These are phyloP conservation scores for Micronycteris hirsuta DNA, from an alignment of 2,113 vertebrate species.

Conservation along the genomic window DNA sequence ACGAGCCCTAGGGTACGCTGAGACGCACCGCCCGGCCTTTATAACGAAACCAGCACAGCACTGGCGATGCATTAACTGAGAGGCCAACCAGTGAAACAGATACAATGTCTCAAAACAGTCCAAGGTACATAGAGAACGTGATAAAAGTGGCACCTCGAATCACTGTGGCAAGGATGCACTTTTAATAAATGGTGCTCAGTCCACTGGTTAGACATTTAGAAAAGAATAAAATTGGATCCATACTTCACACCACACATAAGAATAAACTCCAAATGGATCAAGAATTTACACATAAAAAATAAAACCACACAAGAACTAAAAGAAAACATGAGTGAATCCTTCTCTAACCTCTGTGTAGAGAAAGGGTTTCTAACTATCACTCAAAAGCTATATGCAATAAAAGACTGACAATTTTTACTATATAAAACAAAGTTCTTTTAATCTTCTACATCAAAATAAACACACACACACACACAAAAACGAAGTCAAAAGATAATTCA, in stretches of 20 bases:
- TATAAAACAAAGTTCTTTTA: background rate
- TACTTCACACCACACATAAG: background rate
- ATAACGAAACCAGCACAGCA: background rate
- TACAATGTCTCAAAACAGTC: background rate
- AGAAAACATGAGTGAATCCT: background rate
- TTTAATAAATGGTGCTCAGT: background rate
- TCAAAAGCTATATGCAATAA: background rate
- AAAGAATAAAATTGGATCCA: background rate
- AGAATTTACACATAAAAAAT: background rate
- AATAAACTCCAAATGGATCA: background rate
- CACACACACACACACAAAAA: background rate
- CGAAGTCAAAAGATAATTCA: background rate
- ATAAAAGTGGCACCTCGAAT: background rate
- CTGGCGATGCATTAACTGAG: background rate
- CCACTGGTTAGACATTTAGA: background rate
- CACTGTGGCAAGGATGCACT: background rate
- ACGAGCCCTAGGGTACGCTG: background rate
- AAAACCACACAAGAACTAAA: background rate
- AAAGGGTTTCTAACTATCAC: background rate
- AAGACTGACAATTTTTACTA: background rate
- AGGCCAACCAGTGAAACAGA: background rate
- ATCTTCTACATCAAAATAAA: slow-evolving; percentile 11
- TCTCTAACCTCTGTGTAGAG: background rate
- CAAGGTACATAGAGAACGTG: background rate
- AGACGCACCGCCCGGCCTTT: background rate